Evolutionary conservation across 2,888 invertebrate species (phyloP), one percentile per base, ranked within the genome.

Genomic region (Sepiola atlantica): DNA sequence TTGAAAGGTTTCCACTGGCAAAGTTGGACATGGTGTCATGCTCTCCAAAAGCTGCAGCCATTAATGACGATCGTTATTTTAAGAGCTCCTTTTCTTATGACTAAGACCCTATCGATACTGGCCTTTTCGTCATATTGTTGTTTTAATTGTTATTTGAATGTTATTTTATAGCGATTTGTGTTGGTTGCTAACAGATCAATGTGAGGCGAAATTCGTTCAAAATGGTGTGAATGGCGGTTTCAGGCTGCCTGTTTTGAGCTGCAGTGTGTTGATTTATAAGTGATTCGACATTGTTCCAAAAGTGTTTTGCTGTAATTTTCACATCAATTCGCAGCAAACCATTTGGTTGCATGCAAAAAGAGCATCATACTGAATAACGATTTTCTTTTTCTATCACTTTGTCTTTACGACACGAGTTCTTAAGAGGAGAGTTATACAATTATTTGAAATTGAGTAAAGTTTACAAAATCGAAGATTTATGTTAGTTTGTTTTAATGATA

Each of bases 61-160:
- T 77, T 77, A 32, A 77, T 77, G 77, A 32, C 18, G 16, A 16
- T 77, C 16, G 16, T 77, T 77, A n/a, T 45, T 77, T 77, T 77
- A n/a, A 77, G 77, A 77, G n/a, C n/a, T n/a, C n/a, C 3, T 32
- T n/a, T 77, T 77, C 77, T 18, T 77, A 10, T 77, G 77, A 32
- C 77, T 18, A n/a, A 14, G 77, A 77, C n/a, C 18, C 16, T 32
- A n/a, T 77, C 77, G n/a, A 77, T 77, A 32, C 77, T 32, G 77
- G n/a, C n/a, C 32, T n/a, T 77, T n/a, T 77, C n/a, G n/a, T 77
- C n/a, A 16, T 77, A 77, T 77, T 77, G 77, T 77, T 77, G 77
- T 77, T 77, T 77, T 77, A 77, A 77, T 77, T 77, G 77, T 77
- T n/a, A 77, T 77, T 77, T 77, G 77, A 77, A 77, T 77, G 77